phyloP scores from a whole-genome alignment of 2,113 vertebrate genomes.

The Turdus rufiventris region DNA sequence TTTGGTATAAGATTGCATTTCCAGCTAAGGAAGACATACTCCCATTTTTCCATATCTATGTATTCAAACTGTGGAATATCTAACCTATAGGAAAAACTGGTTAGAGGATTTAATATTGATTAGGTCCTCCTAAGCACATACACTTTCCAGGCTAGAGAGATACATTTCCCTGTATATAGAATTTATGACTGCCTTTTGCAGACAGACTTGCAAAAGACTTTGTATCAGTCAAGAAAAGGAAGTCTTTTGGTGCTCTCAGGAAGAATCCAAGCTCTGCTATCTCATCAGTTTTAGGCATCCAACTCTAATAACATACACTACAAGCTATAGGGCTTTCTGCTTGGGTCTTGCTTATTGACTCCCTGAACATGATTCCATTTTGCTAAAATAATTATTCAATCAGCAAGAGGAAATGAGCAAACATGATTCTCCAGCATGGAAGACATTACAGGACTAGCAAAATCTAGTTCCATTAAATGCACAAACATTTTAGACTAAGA shows the following conservation, averaged over 20 bases:
- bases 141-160: not conserved
- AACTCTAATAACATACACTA: accelerated
- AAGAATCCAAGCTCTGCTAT: not conserved
- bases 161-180: not conserved
- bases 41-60: not conserved
- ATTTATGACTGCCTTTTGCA: not conserved
- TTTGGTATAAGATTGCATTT: accelerated
- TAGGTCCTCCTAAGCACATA: not conserved
- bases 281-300: not conserved
- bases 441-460: not conserved
- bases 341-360: not conserved
- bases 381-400: not conserved
- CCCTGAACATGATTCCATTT: not conserved
- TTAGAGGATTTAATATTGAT: not conserved
- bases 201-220: not conserved
- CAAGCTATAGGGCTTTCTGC: not conserved
- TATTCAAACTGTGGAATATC: not conserved
- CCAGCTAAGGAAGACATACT: not conserved
- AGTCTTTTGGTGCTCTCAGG: not conserved
- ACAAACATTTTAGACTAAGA: not conserved
- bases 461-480: not conserved
- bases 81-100: not conserved
- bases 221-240: not conserved
- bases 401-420: not conserved
- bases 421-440: not conserved